Evolutionary conservation across 2,113 vertebrate species (phyloP).

Genomic region (Pristiophorus japonicus): DNA sequence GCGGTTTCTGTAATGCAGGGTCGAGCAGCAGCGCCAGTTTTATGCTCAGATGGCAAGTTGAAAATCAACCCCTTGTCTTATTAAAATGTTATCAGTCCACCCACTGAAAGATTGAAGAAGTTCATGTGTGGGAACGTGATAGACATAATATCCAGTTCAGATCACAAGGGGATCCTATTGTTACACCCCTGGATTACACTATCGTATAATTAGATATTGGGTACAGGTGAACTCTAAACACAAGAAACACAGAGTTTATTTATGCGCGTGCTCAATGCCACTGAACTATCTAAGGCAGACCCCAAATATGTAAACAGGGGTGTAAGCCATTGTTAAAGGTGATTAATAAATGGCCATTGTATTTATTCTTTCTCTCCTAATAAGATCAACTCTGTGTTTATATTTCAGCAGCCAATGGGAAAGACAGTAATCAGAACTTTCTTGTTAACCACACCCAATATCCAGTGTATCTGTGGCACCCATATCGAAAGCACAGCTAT

Average conservation of each 20-base stretch:
- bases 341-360: not conserved
- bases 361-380: not conserved
- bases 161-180: not conserved
- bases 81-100: not conserved
- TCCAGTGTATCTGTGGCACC: conserved; percentile 78
- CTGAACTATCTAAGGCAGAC: not conserved
- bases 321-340: not conserved
- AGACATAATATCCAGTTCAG: not conserved
- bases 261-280: not conserved
- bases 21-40: not conserved
- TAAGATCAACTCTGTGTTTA: not conserved
- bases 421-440: conserved; percentile 62
- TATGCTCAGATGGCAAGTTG: not conserved
- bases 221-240: not conserved
- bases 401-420: conserved; percentile 54
- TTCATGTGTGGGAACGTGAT: not conserved
- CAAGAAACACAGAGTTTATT: not conserved
- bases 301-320: not conserved
- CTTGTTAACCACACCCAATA: conserved; percentile 66
- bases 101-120: not conserved
- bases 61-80: not conserved
- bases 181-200: not conserved
- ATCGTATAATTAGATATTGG: not conserved
- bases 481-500: conserved; percentile 71
- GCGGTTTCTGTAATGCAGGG: not conserved